phyloP scores from a whole-genome alignment of 37 sponge, comb jelly and placozoan genomes.

The Lycopodina hypogea region DNA sequence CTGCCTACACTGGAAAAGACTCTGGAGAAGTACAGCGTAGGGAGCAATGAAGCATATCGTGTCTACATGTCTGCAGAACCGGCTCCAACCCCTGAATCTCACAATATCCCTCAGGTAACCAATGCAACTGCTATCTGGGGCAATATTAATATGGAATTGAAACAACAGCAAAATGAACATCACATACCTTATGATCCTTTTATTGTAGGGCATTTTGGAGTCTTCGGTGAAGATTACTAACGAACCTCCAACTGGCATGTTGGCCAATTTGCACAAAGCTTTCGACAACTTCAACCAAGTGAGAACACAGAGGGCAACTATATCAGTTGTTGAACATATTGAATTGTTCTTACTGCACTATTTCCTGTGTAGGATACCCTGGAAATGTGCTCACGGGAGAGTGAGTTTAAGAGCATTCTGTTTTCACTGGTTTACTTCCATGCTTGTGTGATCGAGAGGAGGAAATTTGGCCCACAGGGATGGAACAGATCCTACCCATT shows the following conservation, averaged over 20 bases:
- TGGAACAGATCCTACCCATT: slow-evolving; percentile 98
- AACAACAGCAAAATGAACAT: not conserved
- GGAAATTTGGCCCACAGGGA: slow-evolving; percentile 99
- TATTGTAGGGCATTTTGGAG: slow-evolving; percentile 80
- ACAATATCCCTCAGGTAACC: slow-evolving; percentile 89
- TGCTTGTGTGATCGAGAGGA: slow-evolving; percentile 92
- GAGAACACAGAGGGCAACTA: not conserved
- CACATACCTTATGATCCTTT: not conserved
- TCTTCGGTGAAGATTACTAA: slow-evolving; percentile 98
- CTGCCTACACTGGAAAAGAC: slow-evolving; percentile 93
- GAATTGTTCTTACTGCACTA: not conserved
- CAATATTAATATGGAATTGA: not conserved
- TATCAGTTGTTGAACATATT: not conserved
- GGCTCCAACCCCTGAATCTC: slow-evolving; percentile 74
- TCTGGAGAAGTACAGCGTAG: slow-evolving; percentile 82
- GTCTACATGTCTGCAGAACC: slow-evolving; percentile 99
- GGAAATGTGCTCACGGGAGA: slow-evolving; percentile 96
- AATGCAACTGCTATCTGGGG: not conserved
- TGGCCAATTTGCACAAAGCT: slow-evolving; percentile 96
- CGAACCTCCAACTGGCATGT: slow-evolving; percentile 99
- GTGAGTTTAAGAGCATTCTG: slow-evolving; percentile 94
- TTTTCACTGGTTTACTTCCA: slow-evolving; percentile 98
- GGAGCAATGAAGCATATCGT: slow-evolving; percentile 82
- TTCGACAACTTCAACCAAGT: slow-evolving; percentile 96
- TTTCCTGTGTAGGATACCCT: slow-evolving; percentile 76